Conservation (phyloP, 2,797 vertebrate genomes). For the Sebastes diploproa region DNA sequence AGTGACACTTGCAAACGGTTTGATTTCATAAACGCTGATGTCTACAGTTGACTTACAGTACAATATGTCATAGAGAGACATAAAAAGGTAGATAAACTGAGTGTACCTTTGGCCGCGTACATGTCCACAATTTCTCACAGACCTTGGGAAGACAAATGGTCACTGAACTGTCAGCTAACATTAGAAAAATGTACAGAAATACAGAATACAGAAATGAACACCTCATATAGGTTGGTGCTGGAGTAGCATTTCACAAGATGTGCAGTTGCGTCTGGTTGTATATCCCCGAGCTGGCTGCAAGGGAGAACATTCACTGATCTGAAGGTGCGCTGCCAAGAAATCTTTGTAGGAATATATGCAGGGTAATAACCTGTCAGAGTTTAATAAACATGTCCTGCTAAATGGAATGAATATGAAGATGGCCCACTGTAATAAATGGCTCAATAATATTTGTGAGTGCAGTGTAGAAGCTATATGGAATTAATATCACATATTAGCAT, state of each 20-base stretch:
- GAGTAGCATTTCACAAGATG: neutral
- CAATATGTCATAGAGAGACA: neutral
- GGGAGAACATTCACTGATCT: neutral
- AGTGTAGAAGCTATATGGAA: neutral
- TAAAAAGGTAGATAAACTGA: neutral
- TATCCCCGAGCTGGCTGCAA: neutral
- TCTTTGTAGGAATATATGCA: slow-evolving; percentile 2
- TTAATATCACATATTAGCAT: neutral
- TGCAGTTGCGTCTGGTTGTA: neutral
- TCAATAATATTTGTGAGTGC: neutral
- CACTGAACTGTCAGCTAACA: neutral
- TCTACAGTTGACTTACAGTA: neutral
- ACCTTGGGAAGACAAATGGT: neutral
- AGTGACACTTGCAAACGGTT: neutral
- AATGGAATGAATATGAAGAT: neutral
- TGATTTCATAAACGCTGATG: neutral
- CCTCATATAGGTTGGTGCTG: neutral
- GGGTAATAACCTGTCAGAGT: slow-evolving; percentile 17
- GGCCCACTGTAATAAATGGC: neutral
- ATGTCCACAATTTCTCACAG: neutral
- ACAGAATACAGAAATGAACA: neutral
- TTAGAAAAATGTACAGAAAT: neutral
- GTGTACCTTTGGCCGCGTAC: neutral
- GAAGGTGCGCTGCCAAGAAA: neutral
- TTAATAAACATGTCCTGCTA: neutral